Percentiles rank a stretch among this genome's conserved stretches.
These are phyloP conservation scores for Aphyosemion australe DNA, from an alignment of 2,113 vertebrate species.

Conservation along the genomic window DNA sequence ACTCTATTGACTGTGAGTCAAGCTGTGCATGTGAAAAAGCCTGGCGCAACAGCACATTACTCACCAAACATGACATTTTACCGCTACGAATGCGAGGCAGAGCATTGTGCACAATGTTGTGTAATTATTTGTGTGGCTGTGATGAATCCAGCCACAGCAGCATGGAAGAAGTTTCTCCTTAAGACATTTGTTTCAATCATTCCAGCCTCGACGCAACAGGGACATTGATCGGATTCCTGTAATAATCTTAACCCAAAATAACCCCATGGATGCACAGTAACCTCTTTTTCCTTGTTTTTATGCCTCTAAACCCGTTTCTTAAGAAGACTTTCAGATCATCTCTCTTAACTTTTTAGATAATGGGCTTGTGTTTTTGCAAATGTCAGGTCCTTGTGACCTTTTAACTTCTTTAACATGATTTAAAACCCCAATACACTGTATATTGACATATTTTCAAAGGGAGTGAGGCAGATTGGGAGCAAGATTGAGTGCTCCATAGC, in stretches of 20 bases:
- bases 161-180: slow-evolving; percentile 43
- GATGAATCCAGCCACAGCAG: slow-evolving; percentile 44
- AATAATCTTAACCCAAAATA: slow-evolving; percentile 18
- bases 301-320: neutral
- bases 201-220: slow-evolving; percentile 5
- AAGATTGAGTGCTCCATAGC: slow-evolving; percentile 18
- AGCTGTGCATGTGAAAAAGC: slow-evolving; percentile 73
- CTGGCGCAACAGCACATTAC: slow-evolving; percentile 60
- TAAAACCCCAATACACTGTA: slow-evolving; percentile 34
- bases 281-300: neutral
- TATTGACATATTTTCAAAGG: slow-evolving; percentile 38
- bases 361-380: neutral
- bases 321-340: neutral
- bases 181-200: slow-evolving; percentile 39
- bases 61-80: slow-evolving; percentile 71
- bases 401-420: slow-evolving; percentile 46
- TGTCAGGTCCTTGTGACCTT: slow-evolving; percentile 50
- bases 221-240: slow-evolving; percentile 16
- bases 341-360: neutral
- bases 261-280: too few relatives aligned
- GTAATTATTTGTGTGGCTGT: slow-evolving; percentile 57
- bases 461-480: slow-evolving; percentile 6
- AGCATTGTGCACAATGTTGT: slow-evolving; percentile 47
- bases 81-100: slow-evolving; percentile 51
- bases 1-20: slow-evolving; percentile 71